phyloP scores from a whole-genome alignment of 2,888 invertebrate genomes.

The Cephus pulcher region DNA sequence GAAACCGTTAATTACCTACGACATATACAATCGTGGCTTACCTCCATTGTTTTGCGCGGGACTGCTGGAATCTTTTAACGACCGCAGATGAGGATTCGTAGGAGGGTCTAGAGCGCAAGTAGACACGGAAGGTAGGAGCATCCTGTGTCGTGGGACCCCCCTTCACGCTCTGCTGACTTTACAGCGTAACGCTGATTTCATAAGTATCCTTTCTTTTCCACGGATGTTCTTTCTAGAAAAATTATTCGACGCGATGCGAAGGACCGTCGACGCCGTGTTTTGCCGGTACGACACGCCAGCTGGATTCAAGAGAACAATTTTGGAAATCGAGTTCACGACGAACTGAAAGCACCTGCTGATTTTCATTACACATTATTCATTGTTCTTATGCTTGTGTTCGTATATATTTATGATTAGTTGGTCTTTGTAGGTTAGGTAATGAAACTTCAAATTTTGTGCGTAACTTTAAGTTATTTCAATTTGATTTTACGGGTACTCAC shows the following conservation, averaged over 20 bases:
- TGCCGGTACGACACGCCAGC: neutral
- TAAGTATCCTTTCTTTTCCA: slow-evolving; percentile 48
- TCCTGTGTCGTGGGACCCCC: slow-evolving; percentile 38
- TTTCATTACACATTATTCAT: neutral
- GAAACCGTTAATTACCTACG: neutral
- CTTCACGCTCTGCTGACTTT: slow-evolving; percentile 54
- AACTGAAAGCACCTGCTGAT: neutral
- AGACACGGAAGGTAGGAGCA: slow-evolving; percentile 51
- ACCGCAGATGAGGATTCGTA: slow-evolving; percentile 22
- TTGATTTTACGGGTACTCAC: neutral
- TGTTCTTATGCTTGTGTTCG: neutral
- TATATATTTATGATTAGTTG: too few relatives aligned
- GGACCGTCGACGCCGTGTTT: neutral
- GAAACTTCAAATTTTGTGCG: neutral
- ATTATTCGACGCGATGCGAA: neutral
- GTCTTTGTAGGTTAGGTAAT: neutral
- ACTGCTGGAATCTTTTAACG: slow-evolving; percentile 44
- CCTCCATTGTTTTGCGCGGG: slow-evolving; percentile 35
- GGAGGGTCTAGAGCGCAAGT: slow-evolving; percentile 33
- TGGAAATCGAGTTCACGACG: neutral
- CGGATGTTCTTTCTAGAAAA: neutral
- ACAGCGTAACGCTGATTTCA: slow-evolving; percentile 60
- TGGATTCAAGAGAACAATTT: neutral
- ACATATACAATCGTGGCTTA: neutral
- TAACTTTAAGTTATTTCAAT: neutral